Evolutionary conservation across 2,888 invertebrate genomes (phyloP), one percentile per base, ranked within the genome.

Genomic region (Chloroclystis v-ata): DNA sequence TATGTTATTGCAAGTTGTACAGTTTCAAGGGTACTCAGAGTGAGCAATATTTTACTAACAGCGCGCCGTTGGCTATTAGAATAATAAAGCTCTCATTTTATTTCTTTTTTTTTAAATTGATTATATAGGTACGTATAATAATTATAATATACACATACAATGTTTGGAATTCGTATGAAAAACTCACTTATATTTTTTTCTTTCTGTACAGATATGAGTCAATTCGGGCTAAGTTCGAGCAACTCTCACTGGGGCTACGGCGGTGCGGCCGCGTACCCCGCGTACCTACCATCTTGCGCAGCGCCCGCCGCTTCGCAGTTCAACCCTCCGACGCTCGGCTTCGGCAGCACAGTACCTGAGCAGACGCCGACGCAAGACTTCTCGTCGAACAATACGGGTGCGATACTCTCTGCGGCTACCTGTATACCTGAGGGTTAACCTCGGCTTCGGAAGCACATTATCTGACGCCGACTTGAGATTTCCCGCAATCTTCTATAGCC

Each of bases 241-340:
- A 95, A 96, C 79, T 93, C 95, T 8, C 94, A 94, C 72, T 96
- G 96, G 96, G 95, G 96, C 56, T 95, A 95, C 75, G 93, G 95
- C 30, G 92, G 95, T 35, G 93, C 95, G 20, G 93, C 94, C 47
- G 95, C 95, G 9, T 96, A 96, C 78, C 95, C 95, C 0, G 94
- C 95, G 9, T 96, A 96, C 75, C 89, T 96, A 66, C 93, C 93
- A 24, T 94, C 93, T 12, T 95, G 93, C 70, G 93, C 92, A 33
- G 94, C 93, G 43, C 94, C 93, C 0, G 82, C 92, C 0, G 90
- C 91, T 1, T 72, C 89, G 0, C 93, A 93, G 73, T 94, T 94
- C 76, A 93, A 93, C 75, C 91, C 93, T 42, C 93, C 94, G 0
- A 91, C 93, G 0, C 78, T 94, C 41, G 93, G 93, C 26, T 94